phyloP scores from a whole-genome alignment of 2,797 vertebrate genomes.

The Peromyscus nudipes region DNA sequence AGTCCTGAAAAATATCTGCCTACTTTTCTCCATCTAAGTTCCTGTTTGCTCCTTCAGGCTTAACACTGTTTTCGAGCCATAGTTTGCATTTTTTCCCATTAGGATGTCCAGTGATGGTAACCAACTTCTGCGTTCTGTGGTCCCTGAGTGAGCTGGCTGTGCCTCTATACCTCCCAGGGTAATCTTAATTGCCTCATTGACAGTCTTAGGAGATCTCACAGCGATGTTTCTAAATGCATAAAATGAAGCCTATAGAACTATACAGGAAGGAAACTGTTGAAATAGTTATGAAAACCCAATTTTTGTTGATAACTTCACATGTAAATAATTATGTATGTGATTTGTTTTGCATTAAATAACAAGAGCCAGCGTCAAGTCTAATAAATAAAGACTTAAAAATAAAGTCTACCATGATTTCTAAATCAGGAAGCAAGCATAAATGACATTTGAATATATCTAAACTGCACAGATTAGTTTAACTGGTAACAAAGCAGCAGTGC shows the following conservation, averaged over 20 bases:
- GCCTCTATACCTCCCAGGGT: neutral
- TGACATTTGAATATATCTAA: neutral
- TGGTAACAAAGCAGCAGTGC: neutral
- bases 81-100: neutral
- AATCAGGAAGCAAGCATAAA: neutral
- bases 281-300: neutral
- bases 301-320: neutral
- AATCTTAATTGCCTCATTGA: neutral
- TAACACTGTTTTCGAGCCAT: neutral
- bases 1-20: neutral
- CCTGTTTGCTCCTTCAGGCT: neutral
- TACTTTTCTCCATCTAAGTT: neutral
- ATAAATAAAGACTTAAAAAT: neutral
- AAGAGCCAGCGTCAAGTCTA: neutral
- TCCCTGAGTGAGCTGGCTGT: neutral
- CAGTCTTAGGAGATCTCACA: neutral
- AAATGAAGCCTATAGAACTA: neutral
- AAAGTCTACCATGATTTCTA: neutral
- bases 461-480: neutral
- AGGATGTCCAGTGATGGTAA: neutral
- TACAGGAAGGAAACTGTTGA: neutral
- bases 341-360: neutral
- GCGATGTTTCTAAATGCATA: conserved; percentile 29
- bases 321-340: neutral
- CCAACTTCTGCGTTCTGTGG: neutral